A percentile compares a stretch with the other conserved stretches of the same genome.
phyloP scores from a whole-genome alignment of 35 echinoderm and acorn worm species.

The Ptychodera flava region DNA sequence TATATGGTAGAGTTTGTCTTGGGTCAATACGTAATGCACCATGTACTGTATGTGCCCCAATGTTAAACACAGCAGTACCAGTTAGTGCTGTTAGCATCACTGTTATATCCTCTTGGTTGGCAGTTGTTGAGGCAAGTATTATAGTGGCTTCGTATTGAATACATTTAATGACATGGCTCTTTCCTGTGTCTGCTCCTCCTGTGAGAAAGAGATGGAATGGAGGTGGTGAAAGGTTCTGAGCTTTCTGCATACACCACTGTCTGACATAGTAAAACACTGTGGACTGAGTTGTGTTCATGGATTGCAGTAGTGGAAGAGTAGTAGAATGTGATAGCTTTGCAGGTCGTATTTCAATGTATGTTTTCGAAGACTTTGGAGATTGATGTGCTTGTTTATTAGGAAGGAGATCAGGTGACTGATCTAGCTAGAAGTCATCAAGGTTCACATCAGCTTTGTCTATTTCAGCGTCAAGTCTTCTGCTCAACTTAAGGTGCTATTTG shows the following conservation, averaged over 20 bases:
- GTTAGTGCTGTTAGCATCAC: constrained; percentile 46
- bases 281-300: constrained; percentile 46
- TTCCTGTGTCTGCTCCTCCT: constrained; percentile 58
- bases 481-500: constrained; percentile 38
- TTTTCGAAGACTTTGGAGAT: no score
- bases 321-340: no score
- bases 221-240: constrained; percentile 23
- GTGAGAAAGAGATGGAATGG: constrained; percentile 74
- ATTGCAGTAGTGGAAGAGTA: constrained; percentile 31
- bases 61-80: constrained; percentile 57
- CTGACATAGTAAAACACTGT: constrained; percentile 37
- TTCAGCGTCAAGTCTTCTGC: constrained; percentile 22
- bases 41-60: constrained; percentile 48
- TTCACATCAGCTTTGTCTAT: background rate
- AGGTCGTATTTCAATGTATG: no score
- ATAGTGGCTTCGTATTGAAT: constrained; percentile 27
- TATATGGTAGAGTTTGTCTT: background rate
- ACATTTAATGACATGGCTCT: constrained; percentile 61
- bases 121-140: constrained; percentile 21
- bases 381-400: background rate
- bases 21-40: constrained; percentile 33
- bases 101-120: constrained; percentile 17
- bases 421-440: constrained; percentile 19
- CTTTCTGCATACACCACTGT: constrained; percentile 47
- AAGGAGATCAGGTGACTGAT: constrained; percentile 26